Evolutionary conservation across 2,888 invertebrate species (phyloP), one percentile per base, ranked within the genome.

Genomic region (Cheiracanthium punctorium): DNA sequence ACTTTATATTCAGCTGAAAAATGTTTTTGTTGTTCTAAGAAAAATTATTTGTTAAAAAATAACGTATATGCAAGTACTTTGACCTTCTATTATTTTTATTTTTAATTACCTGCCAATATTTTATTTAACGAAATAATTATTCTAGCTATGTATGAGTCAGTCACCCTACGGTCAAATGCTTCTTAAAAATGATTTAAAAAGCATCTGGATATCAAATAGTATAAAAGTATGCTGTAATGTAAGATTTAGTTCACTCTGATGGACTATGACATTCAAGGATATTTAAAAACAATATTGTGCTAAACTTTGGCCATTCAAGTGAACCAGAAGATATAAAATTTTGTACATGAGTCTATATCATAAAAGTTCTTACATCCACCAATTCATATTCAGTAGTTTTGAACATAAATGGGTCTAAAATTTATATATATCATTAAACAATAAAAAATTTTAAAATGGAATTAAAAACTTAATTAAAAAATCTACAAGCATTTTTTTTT

Each of bases 151-250:
- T n/a, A n/a, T 7, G 0, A 58, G 75, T 65, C 32, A 65, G 75
- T n/a, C 75, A 75, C 75, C 75, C 75, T 75, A 65, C 10, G n/a
- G 37, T 37, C 64, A 65, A 75, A 33, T 64, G 69, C 41, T 30
- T 65, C 37, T 75, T 29, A 37, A 28, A 71, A 52, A 65, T n/a
- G 30, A 24, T 52, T 58, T 69, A 33, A 69, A 64, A 71, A 29
- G 33, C 33, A 64, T 71, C 58, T 28, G 20, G 32, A 71, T 71
- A 80, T 80, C 71, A 80, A 80, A 80, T 41, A 30, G 71, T 80
- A 80, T 80, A 80, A 80, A 80, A 80, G 80, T 72, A 80, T 41
- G 48, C n/a, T 65, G 67, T 24, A 10, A 32, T 32, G 32, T 67
- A 10, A 67, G 67, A 67, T 67, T 32, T 67, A 32, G 67, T 30